phyloP scores from a whole-genome alignment of 2,888 invertebrate genomes.

The Copidosoma aretas region DNA sequence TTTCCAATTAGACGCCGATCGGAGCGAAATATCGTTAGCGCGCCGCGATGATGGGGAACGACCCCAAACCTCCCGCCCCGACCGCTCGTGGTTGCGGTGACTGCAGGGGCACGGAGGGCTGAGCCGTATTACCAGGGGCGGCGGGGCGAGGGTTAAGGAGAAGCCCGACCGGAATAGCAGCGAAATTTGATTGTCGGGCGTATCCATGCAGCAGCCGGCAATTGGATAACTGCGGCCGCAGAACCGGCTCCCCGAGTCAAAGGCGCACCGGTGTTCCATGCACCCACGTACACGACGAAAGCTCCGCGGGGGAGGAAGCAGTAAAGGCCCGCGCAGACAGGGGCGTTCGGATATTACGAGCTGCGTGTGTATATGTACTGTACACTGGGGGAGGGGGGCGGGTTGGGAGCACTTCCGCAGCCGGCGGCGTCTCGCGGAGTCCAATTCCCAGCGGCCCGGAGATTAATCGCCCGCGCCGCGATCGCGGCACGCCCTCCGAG shows the following conservation, averaged over 20 bases:
- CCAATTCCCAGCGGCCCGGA: background rate
- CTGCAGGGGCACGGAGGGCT: no score
- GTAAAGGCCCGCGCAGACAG: no score
- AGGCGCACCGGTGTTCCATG: no score
- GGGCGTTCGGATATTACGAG: no score
- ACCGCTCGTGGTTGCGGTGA: no score
- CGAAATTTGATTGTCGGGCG: background rate
- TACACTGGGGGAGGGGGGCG: no score
- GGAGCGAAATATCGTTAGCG: conserved; percentile 43
- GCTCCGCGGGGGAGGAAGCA: no score
- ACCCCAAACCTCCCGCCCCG: background rate
- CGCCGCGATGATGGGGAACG: background rate
- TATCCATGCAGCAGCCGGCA: background rate
- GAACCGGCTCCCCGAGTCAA: no score
- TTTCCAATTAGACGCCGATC: conserved; percentile 52
- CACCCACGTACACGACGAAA: no score
- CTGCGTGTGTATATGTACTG: no score
- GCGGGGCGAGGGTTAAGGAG: background rate
- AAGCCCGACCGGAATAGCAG: background rate
- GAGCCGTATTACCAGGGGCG: background rate
- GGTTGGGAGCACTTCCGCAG: no score
- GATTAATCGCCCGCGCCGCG: background rate
- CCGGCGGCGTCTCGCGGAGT: background rate
- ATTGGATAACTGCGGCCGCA: background rate
- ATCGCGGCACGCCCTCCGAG: background rate